Percentiles rank a stretch among this genome's conserved stretches.
phyloP scores from a whole-genome alignment of 2,888 invertebrate genomes.

The Pycnomerus fuliginosus region DNA sequence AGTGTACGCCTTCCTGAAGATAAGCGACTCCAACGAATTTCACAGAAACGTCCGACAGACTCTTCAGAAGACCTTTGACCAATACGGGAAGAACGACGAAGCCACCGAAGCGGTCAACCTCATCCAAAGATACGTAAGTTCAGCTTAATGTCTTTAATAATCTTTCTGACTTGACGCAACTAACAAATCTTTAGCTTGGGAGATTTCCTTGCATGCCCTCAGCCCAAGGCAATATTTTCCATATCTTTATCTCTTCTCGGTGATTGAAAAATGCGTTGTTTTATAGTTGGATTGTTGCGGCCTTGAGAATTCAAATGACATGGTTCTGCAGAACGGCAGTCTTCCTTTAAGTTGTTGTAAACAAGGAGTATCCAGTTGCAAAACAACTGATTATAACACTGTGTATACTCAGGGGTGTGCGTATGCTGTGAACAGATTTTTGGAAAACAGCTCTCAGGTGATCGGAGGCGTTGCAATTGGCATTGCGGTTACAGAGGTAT shows the following conservation, averaged over 20 bases:
- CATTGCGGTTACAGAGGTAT: constrained; percentile 70
- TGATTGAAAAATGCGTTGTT: constrained; percentile 28
- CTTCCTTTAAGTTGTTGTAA: constrained; percentile 44
- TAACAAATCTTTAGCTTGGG: constrained; percentile 2
- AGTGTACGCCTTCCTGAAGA: constrained; percentile 65
- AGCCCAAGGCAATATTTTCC: constrained; percentile 1
- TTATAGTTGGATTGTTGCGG: constrained; percentile 69
- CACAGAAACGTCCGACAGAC: constrained; percentile 38
- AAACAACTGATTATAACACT: constrained; percentile 20
- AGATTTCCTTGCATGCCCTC: neutral
- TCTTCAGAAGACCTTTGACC: constrained; percentile 52
- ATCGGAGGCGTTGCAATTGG: constrained; percentile 68
- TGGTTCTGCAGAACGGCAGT: constrained; percentile 20
- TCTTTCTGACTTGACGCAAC: neutral
- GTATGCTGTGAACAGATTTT: constrained; percentile 44
- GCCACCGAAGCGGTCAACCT: constrained; percentile 60
- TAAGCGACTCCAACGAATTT: constrained; percentile 54
- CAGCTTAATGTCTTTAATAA: neutral
- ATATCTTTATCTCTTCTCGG: constrained; percentile 2
- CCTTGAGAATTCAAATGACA: constrained; percentile 61
- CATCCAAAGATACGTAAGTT: constrained; percentile 61
- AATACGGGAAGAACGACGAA: constrained; percentile 50
- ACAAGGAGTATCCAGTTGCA: constrained; percentile 30
- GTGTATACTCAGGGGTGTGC: constrained; percentile 56
- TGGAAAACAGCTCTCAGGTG: constrained; percentile 57